A percentile compares a stretch with the other conserved stretches of the same genome.
Evolutionary conservation across 2,797 vertebrate species (phyloP).

Genomic region (Cheirogaleus major): DNA sequence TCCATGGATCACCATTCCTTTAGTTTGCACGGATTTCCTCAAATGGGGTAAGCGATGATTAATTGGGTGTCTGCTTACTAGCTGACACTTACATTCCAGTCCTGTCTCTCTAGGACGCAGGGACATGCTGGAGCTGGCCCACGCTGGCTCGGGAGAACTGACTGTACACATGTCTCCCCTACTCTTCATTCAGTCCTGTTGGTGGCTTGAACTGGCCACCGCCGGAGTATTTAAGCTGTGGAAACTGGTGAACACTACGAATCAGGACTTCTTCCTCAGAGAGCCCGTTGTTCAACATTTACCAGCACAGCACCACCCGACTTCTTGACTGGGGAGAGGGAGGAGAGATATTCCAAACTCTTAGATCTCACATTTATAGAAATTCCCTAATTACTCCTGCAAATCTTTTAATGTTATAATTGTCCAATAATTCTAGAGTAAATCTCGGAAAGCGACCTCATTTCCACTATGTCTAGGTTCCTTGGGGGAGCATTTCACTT

Average conservation of each 20-base stretch:
- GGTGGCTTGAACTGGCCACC: not conserved
- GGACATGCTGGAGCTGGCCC: not conserved
- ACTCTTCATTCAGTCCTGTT: accelerated
- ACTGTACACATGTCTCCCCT: not conserved
- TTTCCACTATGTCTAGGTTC: not conserved
- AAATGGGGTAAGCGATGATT: not conserved
- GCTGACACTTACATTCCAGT: not conserved
- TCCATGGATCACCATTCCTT: not conserved
- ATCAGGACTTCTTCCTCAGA: not conserved
- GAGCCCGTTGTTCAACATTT: not conserved
- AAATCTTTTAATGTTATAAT: not conserved
- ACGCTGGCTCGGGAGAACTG: not conserved
- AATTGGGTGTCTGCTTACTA: not conserved
- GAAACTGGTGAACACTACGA: not conserved
- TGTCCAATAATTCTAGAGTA: not conserved
- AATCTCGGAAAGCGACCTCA: not conserved
- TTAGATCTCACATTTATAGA: not conserved
- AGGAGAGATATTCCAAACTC: not conserved
- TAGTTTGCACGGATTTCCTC: not conserved
- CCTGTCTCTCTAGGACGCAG: not conserved
- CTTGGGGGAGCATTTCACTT: not conserved
- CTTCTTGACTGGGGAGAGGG: not conserved
- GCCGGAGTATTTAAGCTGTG: not conserved
- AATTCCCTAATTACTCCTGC: not conserved
- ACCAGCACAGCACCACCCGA: not conserved